A percentile compares a stretch with the other conserved stretches of the same genome.
Conservation (phyloP, 2,888 invertebrate genomes). For the Actias luna region DNA sequence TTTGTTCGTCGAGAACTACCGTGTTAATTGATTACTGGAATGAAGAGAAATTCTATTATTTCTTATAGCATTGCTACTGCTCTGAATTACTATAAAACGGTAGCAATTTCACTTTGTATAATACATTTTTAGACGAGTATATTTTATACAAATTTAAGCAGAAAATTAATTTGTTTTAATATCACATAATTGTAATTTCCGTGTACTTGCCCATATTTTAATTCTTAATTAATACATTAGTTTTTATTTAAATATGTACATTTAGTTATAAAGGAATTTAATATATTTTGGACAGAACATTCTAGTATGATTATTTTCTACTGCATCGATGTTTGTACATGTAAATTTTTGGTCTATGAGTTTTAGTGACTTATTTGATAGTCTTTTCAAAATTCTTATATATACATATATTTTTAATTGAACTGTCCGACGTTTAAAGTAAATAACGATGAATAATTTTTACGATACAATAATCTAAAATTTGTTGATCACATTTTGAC, state of each 20-base stretch:
- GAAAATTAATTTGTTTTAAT: neutral
- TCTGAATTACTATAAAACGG: neutral
- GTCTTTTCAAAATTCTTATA: no score
- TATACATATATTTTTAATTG: no score
- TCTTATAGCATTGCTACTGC: neutral
- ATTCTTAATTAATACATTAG: no score
- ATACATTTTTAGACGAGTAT: neutral
- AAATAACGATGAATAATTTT: no score
- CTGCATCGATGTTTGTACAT: neutral
- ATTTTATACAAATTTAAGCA: neutral
- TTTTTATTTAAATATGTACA: no score
- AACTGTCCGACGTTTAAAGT: no score
- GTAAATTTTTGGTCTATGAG: neutral
- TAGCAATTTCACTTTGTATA: neutral
- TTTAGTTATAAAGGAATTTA: neutral
- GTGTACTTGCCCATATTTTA: no score
- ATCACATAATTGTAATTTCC: no score
- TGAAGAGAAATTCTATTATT: constrained; percentile 8
- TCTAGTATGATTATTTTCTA: neutral
- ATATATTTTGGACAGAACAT: neutral
- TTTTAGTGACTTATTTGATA: no score
- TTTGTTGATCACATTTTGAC: no score
- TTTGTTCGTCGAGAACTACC: neutral
- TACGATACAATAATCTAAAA: no score
- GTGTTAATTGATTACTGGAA: constrained; percentile 16